Conservation (phyloP, 1,140 invertebrate species). For the Cyrtorhinus lividipennis region DNA sequence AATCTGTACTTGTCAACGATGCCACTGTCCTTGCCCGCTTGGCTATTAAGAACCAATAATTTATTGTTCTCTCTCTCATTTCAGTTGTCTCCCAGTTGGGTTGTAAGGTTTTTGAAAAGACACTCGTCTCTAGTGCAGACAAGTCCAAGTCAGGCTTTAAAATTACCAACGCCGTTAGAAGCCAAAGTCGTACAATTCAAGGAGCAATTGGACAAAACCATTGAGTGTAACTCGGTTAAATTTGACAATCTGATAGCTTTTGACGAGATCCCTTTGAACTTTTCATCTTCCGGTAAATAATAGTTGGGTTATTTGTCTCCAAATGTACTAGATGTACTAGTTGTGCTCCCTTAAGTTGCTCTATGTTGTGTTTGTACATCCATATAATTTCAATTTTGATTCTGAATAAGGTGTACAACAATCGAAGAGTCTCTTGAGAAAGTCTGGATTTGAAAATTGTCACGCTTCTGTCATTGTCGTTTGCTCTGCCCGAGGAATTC, state of each 20-base stretch:
- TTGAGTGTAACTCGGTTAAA: background rate
- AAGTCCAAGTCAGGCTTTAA: background rate
- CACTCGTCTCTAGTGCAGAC: conserved; percentile 5
- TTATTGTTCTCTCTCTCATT: background rate
- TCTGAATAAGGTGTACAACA: no score
- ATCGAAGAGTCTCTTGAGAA: conserved; percentile 1
- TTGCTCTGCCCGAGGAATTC: conserved; percentile 3
- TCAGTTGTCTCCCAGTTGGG: conserved; percentile 19
- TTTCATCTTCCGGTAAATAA: conserved; percentile 12
- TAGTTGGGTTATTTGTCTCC: no score
- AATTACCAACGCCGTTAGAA: background rate
- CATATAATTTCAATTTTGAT: no score
- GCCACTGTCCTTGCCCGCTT: no score
- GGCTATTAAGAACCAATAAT: background rate
- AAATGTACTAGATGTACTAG: no score
- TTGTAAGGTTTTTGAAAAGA: conserved; percentile 17
- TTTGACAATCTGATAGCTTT: conserved; percentile 11
- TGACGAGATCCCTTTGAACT: conserved; percentile 19
- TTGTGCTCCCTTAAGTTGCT: no score
- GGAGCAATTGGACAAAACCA: background rate
- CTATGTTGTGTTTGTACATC: no score
- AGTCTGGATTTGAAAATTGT: conserved; percentile 18
- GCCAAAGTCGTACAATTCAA: conserved; percentile 1
- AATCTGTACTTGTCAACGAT: no score
- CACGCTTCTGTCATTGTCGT: conserved; percentile 16